Evolutionary conservation across 2,113 vertebrate species (phyloP), one percentile per base, ranked within the genome.

Genomic region (Ramphastos sulfuratus): DNA sequence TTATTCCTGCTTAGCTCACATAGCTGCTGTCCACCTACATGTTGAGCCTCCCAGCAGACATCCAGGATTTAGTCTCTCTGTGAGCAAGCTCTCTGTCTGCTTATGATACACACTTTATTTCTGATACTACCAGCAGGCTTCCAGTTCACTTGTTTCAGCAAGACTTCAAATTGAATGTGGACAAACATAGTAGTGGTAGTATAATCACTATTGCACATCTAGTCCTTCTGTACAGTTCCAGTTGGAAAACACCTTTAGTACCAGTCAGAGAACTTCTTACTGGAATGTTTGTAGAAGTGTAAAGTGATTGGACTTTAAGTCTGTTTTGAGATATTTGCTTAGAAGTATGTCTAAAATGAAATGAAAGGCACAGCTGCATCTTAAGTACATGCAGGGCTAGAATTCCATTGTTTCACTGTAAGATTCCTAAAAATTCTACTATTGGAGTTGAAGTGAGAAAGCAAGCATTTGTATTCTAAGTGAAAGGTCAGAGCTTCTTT

Each of bases 221-320:
- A 64, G 60, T 82, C 87, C 86, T 92, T 93, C 73, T 33, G 6
- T 87, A 90, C 52, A 94, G 92, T 79, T 96, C 67, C 71, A 87
- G 64, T 44, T 81, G 56, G 67, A 91, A 90, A 95, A 59, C 27
- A 21, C n/a, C 4, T 82, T 94, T 96, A 91, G 66, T 92, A 77
- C 67, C 93, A 85, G 82, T 88, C 58, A 95, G 83, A 75, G 73
- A 94, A 52, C 15, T 39, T 39, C 37, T 37, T 39, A 39, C 37
- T 39, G 37, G 37, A 39, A 39, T 25, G 1, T 76, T 44, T 90
- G 24, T 8, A 42, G 66, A 79, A 84, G 69, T 81, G 33, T 54
- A 80, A 92, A 83, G 44, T 54, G 83, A 81, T 85, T 85, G 44
- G 39, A 80, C 23, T 95, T 77, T 88, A 86, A 94, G 80, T 56